Conservation (phyloP, 2,888 invertebrate genomes). For the Heliconius aoede region DNA sequence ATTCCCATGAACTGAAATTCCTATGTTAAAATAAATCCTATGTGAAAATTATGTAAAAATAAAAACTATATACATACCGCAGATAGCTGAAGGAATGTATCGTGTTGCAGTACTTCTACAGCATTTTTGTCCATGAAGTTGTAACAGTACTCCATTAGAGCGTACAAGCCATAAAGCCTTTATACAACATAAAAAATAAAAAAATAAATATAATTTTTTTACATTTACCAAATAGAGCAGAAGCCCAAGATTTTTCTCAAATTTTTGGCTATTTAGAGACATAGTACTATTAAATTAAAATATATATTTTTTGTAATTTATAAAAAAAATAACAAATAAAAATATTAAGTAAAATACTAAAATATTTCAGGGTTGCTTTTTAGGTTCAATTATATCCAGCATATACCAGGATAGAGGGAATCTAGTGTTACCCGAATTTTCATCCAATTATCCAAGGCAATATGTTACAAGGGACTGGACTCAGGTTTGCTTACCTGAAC, state of each 20-base stretch:
- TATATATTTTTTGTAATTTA: no score
- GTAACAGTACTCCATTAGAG: conserved; percentile 90
- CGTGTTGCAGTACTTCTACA: conserved; percentile 90
- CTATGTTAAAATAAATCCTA: not conserved
- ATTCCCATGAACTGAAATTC: not conserved
- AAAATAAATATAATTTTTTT: not conserved
- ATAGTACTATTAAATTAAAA: no score
- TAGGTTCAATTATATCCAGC: no score
- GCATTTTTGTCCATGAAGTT: conserved; percentile 96
- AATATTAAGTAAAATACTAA: no score
- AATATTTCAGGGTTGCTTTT: no score
- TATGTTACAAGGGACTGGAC: no score
- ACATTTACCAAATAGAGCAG: not conserved
- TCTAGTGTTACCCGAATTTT: no score
- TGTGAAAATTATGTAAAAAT: not conserved
- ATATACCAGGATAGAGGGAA: no score
- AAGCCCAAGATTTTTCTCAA: not conserved
- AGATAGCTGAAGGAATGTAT: conserved; percentile 92
- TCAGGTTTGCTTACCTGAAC: not conserved
- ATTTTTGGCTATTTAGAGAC: no score
- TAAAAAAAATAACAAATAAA: no score
- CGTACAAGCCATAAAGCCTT: conserved; percentile 86
- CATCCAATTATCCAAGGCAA: no score
- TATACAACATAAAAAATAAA: not conserved
- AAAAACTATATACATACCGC: conserved; percentile 83